phyloP scores from a whole-genome alignment of 53 echinoderm and acorn worm species.

The Glandiceps talaboti region DNA sequence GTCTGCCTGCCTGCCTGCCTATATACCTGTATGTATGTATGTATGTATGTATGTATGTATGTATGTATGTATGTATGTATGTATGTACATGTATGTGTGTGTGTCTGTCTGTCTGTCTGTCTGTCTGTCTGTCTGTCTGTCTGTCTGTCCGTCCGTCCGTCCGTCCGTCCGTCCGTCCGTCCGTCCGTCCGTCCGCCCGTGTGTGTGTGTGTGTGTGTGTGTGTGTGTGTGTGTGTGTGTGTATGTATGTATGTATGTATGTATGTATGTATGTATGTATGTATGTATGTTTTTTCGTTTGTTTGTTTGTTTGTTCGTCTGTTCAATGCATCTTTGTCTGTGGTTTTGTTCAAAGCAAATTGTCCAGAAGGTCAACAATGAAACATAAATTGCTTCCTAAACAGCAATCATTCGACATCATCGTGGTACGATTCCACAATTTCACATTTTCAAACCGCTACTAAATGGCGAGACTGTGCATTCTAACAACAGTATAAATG shows the following conservation, averaged over 20 bases:
- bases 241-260: background rate
- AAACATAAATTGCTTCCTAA: too few species aligned
- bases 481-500: too few species aligned
- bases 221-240: background rate
- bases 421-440: too few species aligned
- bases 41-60: background rate
- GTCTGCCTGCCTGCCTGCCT: background rate
- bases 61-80: background rate
- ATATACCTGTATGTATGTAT: background rate
- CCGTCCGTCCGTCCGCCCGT: background rate
- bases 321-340: background rate
- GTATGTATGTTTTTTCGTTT: background rate
- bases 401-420: too few species aligned
- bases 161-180: background rate
- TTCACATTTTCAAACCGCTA: too few species aligned
- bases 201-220: background rate
- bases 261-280: background rate
- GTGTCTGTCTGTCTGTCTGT: background rate
- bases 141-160: background rate
- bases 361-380: too few species aligned
- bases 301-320: background rate
- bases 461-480: too few species aligned
- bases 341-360: too few species aligned
- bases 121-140: constrained; percentile 1
- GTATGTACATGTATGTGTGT: background rate